Conservation (phyloP, 23 tunicate species). For the Halocynthia aurantium region DNA sequence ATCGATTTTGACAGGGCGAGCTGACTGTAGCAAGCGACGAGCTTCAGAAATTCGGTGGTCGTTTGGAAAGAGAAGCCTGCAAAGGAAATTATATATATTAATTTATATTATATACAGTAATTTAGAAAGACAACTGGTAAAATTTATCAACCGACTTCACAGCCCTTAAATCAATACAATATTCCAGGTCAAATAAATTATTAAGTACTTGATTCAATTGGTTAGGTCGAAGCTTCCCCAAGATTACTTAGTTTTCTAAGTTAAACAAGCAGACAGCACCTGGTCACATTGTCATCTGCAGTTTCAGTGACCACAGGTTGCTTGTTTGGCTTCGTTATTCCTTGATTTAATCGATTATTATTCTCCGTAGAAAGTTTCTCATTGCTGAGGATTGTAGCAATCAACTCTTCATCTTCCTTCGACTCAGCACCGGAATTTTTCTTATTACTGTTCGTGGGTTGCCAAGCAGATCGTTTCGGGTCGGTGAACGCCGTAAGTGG, state of each 20-base stretch:
- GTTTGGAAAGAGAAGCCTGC: slow-evolving; percentile 77
- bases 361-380: background rate
- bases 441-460: background rate
- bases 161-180: too few species aligned
- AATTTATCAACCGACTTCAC: too few species aligned
- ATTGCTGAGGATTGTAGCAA: background rate
- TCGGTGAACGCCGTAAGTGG: slow-evolving; percentile 65
- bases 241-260: background rate
- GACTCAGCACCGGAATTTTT: background rate
- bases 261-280: slow-evolving; percentile 2
- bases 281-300: slow-evolving; percentile 68
- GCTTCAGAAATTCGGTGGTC: slow-evolving; percentile 89
- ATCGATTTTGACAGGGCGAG: slow-evolving; percentile 28
- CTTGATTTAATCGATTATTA: background rate
- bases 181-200: too few species aligned
- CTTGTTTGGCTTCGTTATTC: background rate
- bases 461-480: slow-evolving; percentile 37
- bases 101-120: too few species aligned
- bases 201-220: too few species aligned
- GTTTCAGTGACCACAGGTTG: background rate
- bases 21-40: slow-evolving; percentile 35
- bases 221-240: background rate
- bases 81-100: background rate
- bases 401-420: background rate
- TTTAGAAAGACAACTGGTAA: background rate